These are phyloP conservation scores for Sebastes matsubarae DNA, from an alignment of 2,797 vertebrate genomes.

Conservation along the genomic window DNA sequence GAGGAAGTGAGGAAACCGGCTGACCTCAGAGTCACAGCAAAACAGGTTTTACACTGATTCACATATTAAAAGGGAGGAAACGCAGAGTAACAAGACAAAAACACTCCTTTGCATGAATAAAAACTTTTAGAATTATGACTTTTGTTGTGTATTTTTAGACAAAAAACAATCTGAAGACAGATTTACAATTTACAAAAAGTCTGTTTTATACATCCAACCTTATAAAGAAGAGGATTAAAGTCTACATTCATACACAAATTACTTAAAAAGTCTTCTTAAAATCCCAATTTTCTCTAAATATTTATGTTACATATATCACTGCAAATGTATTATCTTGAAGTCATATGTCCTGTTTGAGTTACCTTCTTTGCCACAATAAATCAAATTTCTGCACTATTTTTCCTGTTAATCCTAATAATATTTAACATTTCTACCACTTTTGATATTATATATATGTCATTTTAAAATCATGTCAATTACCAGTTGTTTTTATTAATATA, in stretches of 20 bases:
- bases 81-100: background rate
- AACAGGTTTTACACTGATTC: background rate
- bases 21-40: slow-evolving; percentile 16
- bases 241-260: background rate
- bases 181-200: background rate
- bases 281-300: background rate
- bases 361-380: background rate
- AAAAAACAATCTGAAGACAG: background rate
- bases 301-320: background rate
- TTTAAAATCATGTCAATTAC: too few relatives aligned
- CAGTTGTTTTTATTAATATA: too few relatives aligned
- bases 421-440: background rate
- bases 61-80: background rate
- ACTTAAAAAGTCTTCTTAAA: background rate
- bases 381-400: too few relatives aligned
- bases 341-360: background rate
- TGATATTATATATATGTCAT: too few relatives aligned
- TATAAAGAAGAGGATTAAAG: background rate
- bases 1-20: slow-evolving; percentile 81
- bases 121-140: background rate
- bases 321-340: background rate
- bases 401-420: background rate
- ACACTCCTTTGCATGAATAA: background rate
- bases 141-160: background rate
- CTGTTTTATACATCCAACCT: background rate